Evolutionary conservation across 2,113 vertebrate species (phyloP), one percentile per base, ranked within the genome.

Genomic region (Eolophus roseicapilla): DNA sequence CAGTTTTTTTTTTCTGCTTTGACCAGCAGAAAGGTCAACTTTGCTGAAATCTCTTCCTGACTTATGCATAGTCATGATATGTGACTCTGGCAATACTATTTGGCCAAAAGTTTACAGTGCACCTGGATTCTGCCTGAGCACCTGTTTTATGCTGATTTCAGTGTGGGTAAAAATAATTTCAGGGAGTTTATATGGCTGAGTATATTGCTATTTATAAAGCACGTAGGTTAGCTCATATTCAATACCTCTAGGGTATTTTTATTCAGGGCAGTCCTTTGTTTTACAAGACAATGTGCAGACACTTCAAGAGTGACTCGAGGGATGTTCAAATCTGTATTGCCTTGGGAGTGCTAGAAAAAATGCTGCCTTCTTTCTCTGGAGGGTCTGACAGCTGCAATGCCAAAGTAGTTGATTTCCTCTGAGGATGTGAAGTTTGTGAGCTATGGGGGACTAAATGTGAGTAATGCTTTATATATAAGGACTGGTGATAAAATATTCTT

Each of bases 71-170:
- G 23, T 17, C 1, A 1, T 57, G 68, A 39, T 63, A 44, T 74
- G 71, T 59, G 55, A 70, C 62, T 84, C 59, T 73, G 78, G 69
- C 65, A 81, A 73, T 35, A 46, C n/a, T 9, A 52, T n/a, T 92
- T 92, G 70, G 69, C 60, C 65, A 71, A 18, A 90, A 69, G 57
- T 79, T 84, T 82, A 62, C 31, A 20, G 62, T 79, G 62, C 90
- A 92, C 82, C 90, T 94, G 80, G 47, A 84, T 90, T 78, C 76
- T 91, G 29, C 73, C 50, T 88, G 23, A 75, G 71, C 62, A 94
- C 84, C 91, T 89, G 52, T 46, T 84, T 84, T 86, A 57, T 81
- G 77, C 65, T 76, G 50, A 67, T 83, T 86, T 86, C 64, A 75
- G 53, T 41, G 19, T 0, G 12, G 64, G 74, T 78, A 78, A 83